Base-by-base conservation (phyloP, 2,113 vertebrate species). In the Nannobrachium achirus region DNA sequence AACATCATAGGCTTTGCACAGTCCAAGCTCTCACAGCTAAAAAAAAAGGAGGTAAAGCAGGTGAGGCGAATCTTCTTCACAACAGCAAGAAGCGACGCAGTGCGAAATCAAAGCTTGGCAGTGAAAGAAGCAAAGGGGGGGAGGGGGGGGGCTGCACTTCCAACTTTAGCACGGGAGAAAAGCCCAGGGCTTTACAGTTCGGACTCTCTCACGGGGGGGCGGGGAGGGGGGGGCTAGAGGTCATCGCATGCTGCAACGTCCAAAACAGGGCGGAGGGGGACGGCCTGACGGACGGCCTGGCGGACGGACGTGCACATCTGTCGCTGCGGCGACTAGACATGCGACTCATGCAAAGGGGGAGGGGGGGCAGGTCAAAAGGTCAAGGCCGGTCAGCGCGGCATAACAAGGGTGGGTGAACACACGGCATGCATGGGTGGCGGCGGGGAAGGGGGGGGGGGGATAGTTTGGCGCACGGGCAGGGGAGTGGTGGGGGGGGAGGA, bases 381-480 rank as follows among this genome's bases (percentile, higher is more conserved):
- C 76, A 80, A 48, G 10, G 41, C 19, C 55, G 15, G 55, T 39
- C 38, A 38, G 64, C 40, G 42, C 42, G 42, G 75, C 63, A 86
- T 16, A 33, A 82, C 63, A 78, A 33, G 70, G 71, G 62, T 49
- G 84, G 65, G 76, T 80, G 89, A 92, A 90, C 92, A 94, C 90
- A 94, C 33, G 78, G 72, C 93, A 95, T 94, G 94, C 94, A 91
- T 75, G 79, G 25, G 66, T 52, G 60, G 70, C 10, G 15, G 64
- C 19, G 69, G 50, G 46, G 48, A 66, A 53, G 39, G 20, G 52
- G 44, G 50, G 2, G 73, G 58, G 56, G 58, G n/a, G n/a, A n/a
- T n/a, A n/a, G n/a, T 50, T 50, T 50, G 16, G 66, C 18, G 50
- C 39, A 44, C 4, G 2, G 14, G 10, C 13, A 41, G 19, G 11